Base-by-base conservation (phyloP, 37 sponge, comb jelly and placozoan species). In the Geodia barretti region DNA sequence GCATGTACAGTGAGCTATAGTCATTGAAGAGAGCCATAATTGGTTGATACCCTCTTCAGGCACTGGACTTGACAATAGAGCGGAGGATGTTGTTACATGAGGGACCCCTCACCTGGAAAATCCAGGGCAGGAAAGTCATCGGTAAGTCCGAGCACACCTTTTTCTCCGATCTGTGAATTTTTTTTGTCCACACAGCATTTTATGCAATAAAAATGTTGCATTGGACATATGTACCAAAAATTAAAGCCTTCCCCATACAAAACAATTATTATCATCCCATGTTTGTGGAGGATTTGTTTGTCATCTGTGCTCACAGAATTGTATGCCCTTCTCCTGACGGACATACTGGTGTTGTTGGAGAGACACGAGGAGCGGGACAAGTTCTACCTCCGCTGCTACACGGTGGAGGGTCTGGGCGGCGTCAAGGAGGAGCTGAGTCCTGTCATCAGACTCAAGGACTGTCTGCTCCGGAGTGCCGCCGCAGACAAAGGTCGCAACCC, bases 271-370 rank as follows among this genome's bases (percentile, higher is more conserved):
- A n/a, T n/a, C n/a, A n/a, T n/a, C n/a, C n/a, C n/a, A n/a, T n/a
- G n/a, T n/a, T n/a, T n/a, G n/a, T n/a, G n/a, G n/a, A n/a, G n/a
- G n/a, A n/a, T n/a, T n/a, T n/a, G n/a, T n/a, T n/a, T n/a, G n/a
- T n/a, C n/a, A n/a, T n/a, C n/a, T n/a, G n/a, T n/a, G n/a, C n/a
- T n/a, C n/a, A n/a, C 76, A 92, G 92, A 92, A 78, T 39, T 93
- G 28, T 63, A 82, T 78, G 93, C 89, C 24, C 80, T 93, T 2
- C 70, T 93, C 62, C 67, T 93, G 39, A 86, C 82, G 0, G 93
- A 93, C 54, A 82, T 93, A 1, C 63, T 93, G 19, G 83, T 93
- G 47, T 78, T 93, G 36, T 20, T 93, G 72, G 85, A 86, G 73
- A 82, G 75, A 30, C 68, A 80, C 42, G 86, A 81, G 28, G 79